A percentile compares a stretch with the other conserved stretches of the same genome.
Evolutionary conservation across 2,888 invertebrate genomes (phyloP).

Genomic region (Ectemnius cavifrons): DNA sequence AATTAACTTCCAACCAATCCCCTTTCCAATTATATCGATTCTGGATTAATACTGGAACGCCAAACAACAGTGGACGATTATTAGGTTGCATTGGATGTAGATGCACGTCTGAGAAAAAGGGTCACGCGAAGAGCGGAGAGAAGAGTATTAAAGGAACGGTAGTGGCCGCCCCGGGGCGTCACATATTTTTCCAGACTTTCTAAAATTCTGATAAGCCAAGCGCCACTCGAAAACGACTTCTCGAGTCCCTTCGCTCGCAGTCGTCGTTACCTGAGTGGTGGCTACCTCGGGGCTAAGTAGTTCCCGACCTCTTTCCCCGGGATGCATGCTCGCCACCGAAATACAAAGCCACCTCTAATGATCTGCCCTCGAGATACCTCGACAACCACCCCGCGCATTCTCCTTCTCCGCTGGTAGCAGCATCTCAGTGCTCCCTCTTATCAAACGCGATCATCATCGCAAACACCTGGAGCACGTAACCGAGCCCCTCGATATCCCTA

Average conservation of each 20-base stretch:
- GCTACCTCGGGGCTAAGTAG: neutral
- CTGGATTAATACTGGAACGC: too few relatives aligned
- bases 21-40: too few relatives aligned
- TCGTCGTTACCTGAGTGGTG: constrained; percentile 17
- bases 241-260: too few relatives aligned
- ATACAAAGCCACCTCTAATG: constrained; percentile 33
- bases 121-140: neutral
- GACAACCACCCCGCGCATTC: neutral
- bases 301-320: constrained; percentile 23
- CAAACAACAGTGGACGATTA: too few relatives aligned
- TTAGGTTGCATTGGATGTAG: too few relatives aligned
- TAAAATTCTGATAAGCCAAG: constrained; percentile 41
- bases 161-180: neutral
- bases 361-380: constrained; percentile 21
- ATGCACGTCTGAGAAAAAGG: neutral
- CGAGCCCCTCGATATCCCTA: too few relatives aligned
- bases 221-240: neutral
- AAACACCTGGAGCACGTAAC: too few relatives aligned
- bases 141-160: neutral
- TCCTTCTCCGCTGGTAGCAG: too few relatives aligned
- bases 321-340: constrained; percentile 6
- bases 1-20: too few relatives aligned
- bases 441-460: too few relatives aligned
- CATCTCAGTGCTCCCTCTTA: too few relatives aligned
- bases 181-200: constrained; percentile 23